These are phyloP conservation scores for Helicoverpa armigera DNA, from an alignment of 1,140 invertebrate species.

Conservation along the genomic window DNA sequence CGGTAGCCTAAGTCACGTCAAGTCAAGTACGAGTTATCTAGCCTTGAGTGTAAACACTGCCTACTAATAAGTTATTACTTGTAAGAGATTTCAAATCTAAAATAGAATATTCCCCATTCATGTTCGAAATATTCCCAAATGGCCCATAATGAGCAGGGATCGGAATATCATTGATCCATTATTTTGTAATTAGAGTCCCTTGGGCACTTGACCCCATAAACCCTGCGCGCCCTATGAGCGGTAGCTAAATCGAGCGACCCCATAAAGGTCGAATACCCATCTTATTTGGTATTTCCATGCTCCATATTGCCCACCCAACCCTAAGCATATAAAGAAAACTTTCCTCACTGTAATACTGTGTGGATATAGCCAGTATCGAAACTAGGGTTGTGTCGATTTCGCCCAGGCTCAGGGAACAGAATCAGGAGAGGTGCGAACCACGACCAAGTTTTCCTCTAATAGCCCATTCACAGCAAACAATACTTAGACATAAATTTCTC, in stretches of 20 bases:
- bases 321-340: slow-evolving; percentile 24
- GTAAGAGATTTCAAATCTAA: background rate
- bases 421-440: too few relatives aligned
- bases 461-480: too few relatives aligned
- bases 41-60: slow-evolving; percentile 8
- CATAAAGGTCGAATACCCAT: background rate
- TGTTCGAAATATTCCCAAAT: background rate
- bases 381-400: too few relatives aligned
- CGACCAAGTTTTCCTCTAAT: too few relatives aligned
- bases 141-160: background rate
- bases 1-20: slow-evolving; percentile 17
- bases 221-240: background rate
- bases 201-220: slow-evolving; percentile 3
- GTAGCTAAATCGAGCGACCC: slow-evolving; percentile 14
- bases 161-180: background rate
- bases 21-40: background rate
- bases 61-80: background rate
- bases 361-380: background rate
- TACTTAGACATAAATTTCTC: too few relatives aligned
- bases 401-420: too few relatives aligned
- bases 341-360: slow-evolving; percentile 31
- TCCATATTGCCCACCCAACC: slow-evolving; percentile 17
- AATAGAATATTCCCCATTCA: background rate
- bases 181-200: slow-evolving; percentile 22
- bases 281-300: slow-evolving; percentile 27